phyloP scores from a whole-genome alignment of 2,888 invertebrate genomes.

The Pemphredon lugubris region DNA sequence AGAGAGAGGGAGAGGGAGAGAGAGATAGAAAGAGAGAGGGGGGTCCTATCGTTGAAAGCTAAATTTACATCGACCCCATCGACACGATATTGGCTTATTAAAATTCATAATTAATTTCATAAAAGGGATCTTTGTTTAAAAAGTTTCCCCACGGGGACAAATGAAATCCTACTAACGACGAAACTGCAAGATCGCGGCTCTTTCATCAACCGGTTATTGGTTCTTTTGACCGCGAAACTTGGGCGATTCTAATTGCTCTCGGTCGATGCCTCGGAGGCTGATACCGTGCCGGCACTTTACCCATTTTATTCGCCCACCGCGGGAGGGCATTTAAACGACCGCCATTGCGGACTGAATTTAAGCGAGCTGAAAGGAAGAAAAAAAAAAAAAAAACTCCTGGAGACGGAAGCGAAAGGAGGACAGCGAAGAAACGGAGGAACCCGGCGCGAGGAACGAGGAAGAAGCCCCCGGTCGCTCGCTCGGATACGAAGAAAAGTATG shows the following conservation, averaged over 20 bases:
- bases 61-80: too few species aligned
- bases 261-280: neutral
- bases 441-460: slow-evolving; percentile 22
- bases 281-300: slow-evolving; percentile 6
- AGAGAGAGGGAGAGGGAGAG: too few species aligned
- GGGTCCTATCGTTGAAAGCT: slow-evolving; percentile 1
- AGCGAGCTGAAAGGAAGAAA: slow-evolving; percentile 10
- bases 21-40: too few species aligned
- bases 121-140: neutral
- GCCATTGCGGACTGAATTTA: slow-evolving; percentile 38
- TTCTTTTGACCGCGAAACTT: slow-evolving; percentile 17
- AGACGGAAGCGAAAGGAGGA: slow-evolving; percentile 17
- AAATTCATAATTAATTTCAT: slow-evolving; percentile 1
- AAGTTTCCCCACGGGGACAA: neutral
- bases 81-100: slow-evolving; percentile 1
- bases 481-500: slow-evolving; percentile 40
- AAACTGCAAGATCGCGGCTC: neutral
- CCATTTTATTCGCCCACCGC: slow-evolving; percentile 16
- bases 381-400: slow-evolving; percentile 5
- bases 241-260: slow-evolving; percentile 28
- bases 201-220: slow-evolving; percentile 29
- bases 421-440: slow-evolving; percentile 37
- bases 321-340: slow-evolving; percentile 31
- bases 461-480: slow-evolving; percentile 43
- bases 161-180: slow-evolving; percentile 1